Conservation (phyloP, 2,113 vertebrate species). For the Progne subis region DNA sequence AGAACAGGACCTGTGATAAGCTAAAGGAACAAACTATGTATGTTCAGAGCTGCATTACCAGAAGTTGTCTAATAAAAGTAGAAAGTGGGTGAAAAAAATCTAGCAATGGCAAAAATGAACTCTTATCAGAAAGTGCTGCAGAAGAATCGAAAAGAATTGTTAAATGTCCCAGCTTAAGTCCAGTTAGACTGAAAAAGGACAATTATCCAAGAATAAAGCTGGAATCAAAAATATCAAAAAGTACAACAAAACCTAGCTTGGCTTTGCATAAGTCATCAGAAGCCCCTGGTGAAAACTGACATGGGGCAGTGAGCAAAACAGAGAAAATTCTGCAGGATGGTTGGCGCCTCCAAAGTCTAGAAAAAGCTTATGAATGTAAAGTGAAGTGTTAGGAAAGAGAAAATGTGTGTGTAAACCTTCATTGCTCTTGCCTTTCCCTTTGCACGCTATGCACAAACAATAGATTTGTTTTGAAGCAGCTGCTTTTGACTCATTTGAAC, state of each 20-base stretch:
- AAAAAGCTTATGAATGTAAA: not conserved
- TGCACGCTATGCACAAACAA: not conserved
- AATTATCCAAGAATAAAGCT: not conserved
- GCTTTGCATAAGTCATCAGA: not conserved
- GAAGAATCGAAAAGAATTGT: not conserved
- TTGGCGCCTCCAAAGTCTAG: not conserved
- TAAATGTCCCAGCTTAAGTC: not conserved
- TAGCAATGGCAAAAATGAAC: not conserved
- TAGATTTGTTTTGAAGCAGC: not conserved
- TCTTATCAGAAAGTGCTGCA: not conserved
- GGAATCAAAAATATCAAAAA: not conserved
- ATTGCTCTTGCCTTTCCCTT: not conserved
- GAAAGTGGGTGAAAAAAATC: not conserved
- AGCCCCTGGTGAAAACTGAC: not conserved
- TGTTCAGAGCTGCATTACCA: not conserved
- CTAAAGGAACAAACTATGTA: not conserved
- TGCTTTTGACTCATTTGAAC: not conserved
- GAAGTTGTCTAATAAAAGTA: not conserved
- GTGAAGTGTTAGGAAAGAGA: not conserved
- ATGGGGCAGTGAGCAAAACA: not conserved
- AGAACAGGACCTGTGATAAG: not conserved
- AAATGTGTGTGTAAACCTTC: not conserved
- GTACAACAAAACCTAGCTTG: not conserved
- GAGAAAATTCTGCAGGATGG: not conserved
- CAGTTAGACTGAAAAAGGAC: not conserved